phyloP scores from a whole-genome alignment of 2,888 invertebrate species.

The Coleophora deauratella region DNA sequence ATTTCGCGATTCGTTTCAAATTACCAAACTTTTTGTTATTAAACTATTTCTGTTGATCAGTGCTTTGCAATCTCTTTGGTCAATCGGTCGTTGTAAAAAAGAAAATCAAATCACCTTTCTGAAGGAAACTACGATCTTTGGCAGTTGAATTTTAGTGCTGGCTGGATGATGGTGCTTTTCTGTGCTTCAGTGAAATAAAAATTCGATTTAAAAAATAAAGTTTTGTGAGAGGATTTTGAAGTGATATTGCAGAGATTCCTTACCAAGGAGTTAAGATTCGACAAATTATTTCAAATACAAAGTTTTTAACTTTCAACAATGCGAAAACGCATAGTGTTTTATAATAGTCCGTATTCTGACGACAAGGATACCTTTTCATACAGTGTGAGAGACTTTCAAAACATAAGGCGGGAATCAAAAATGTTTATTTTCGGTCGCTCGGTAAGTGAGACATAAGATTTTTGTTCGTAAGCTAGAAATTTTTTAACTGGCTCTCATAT shows the following conservation, averaged over 20 bases:
- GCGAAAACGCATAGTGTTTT: conserved; percentile 40
- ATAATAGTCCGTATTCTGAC: conserved; percentile 28
- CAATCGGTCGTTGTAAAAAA: conserved; percentile 17
- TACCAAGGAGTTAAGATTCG: too few relatives aligned
- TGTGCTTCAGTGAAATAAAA: too few relatives aligned
- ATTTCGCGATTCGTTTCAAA: conserved; percentile 6
- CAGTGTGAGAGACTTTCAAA: conserved; percentile 32
- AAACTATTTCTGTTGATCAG: conserved; percentile 17
- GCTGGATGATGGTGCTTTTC: background rate
- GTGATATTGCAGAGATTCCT: too few relatives aligned
- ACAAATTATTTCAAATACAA: too few relatives aligned
- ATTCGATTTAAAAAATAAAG: too few relatives aligned
- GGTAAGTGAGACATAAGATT: conserved; percentile 32
- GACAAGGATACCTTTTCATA: conserved; percentile 34
- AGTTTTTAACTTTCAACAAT: conserved; percentile 23
- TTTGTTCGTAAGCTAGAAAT: background rate
- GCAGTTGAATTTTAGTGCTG: background rate
- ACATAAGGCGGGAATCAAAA: conserved; percentile 46
- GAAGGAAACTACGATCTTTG: background rate
- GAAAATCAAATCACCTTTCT: background rate
- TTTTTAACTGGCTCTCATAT: too few relatives aligned
- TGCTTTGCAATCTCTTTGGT: conserved; percentile 15
- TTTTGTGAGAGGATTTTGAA: too few relatives aligned
- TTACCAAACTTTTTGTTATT: conserved; percentile 16
- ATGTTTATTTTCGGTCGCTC: conserved; percentile 39